Evolutionary conservation across 2,888 invertebrate species (phyloP).

Genomic region (Mellilla xanthometata): DNA sequence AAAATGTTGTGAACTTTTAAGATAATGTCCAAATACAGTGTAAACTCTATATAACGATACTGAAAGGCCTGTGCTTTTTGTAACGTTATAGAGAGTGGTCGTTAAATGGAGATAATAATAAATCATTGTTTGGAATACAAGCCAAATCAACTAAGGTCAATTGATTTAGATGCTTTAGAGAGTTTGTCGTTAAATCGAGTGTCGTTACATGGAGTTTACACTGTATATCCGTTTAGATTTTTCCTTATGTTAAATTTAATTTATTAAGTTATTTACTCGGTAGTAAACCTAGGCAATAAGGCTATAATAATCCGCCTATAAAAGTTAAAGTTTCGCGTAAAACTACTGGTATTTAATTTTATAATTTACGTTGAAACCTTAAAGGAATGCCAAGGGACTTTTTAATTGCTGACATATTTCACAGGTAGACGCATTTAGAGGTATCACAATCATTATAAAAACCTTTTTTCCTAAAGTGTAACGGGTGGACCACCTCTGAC

Average conservation of each 20-base stretch:
- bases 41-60: too few relatives aligned
- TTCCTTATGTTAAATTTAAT: conserved; percentile 6
- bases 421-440: conserved; percentile 53
- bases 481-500: conserved; percentile 75
- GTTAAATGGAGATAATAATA: too few relatives aligned
- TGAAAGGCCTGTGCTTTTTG: too few relatives aligned
- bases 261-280: conserved; percentile 18
- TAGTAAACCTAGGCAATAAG: conserved; percentile 8
- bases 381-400: conserved; percentile 4
- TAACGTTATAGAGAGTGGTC: too few relatives aligned
- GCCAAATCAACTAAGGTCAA: too few relatives aligned
- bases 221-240: too few relatives aligned
- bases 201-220: too few relatives aligned
- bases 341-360: conserved; percentile 26
- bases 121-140: too few relatives aligned
- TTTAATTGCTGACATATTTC: conserved; percentile 64
- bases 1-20: too few relatives aligned
- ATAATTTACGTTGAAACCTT: conserved; percentile 22
- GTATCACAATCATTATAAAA: conserved; percentile 38
- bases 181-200: too few relatives aligned
- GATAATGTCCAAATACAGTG: too few relatives aligned
- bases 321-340: conserved; percentile 20
- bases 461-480: conserved; percentile 35
- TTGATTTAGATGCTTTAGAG: too few relatives aligned
- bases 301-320: conserved; percentile 17